Conservation (phyloP, 2,888 invertebrate genomes). For the Agonopterix subpropinquella region DNA sequence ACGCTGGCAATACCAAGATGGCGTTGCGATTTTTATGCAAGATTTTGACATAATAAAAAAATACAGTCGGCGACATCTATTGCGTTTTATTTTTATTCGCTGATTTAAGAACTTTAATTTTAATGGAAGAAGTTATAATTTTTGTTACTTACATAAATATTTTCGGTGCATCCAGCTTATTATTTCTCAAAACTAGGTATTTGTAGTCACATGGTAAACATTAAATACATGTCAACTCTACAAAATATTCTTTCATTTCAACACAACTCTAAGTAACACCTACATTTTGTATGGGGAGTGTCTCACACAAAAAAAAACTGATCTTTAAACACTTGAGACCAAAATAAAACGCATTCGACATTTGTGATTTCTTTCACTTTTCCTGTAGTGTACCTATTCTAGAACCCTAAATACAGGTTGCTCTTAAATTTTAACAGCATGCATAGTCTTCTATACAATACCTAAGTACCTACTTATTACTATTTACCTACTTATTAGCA, state of each 20-base stretch:
- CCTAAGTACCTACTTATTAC: no score
- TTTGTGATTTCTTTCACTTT: no score
- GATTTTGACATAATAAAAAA: neutral
- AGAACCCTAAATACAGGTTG: no score
- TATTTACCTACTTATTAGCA: no score
- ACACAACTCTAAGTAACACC: constrained; percentile 26
- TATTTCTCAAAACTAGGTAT: constrained; percentile 22
- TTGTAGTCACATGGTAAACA: constrained; percentile 70
- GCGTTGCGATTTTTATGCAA: no score
- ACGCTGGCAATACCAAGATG: no score
- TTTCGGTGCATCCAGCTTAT: neutral
- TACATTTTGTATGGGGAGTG: neutral
- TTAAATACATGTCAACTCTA: constrained; percentile 74
- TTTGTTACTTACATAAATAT: neutral
- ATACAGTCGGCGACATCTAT: neutral
- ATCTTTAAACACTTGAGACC: no score
- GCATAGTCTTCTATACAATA: no score
- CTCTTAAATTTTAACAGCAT: no score
- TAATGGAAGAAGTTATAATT: neutral
- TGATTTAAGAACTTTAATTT: neutral
- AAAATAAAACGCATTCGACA: no score
- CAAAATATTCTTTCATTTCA: constrained; percentile 69
- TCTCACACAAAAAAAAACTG: no score
- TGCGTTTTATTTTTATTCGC: neutral
- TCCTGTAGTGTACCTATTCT: no score